Evolutionary conservation across 1,140 invertebrate species (phyloP).

Genomic region (Hydropsyche tenuis): DNA sequence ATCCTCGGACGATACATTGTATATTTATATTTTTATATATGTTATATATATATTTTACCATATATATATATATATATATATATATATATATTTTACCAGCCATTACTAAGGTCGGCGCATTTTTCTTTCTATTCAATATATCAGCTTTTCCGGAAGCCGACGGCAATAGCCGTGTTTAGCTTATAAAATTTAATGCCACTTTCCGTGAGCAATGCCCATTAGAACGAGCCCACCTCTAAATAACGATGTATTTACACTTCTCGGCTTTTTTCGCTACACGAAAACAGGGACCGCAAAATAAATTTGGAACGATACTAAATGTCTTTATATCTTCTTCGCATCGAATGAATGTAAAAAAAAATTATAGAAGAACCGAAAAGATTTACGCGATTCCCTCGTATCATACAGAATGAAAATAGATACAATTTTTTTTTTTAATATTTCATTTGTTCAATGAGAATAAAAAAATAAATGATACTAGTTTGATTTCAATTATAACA

Average conservation of each 20-base stretch:
- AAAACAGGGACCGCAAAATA: too few relatives aligned
- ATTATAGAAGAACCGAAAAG: too few relatives aligned
- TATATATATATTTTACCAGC: background rate
- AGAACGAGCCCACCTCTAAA: slow-evolving; percentile 37
- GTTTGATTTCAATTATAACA: too few relatives aligned
- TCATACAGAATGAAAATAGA: too few relatives aligned
- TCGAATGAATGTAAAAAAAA: too few relatives aligned
- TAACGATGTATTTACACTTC: slow-evolving; percentile 50
- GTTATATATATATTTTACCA: background rate
- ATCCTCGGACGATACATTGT: background rate
- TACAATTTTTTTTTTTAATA: too few relatives aligned
- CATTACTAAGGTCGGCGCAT: slow-evolving; percentile 6
- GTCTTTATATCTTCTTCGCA: too few relatives aligned
- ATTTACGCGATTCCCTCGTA: too few relatives aligned
- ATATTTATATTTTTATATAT: slow-evolving; percentile 1
- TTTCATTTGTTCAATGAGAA: too few relatives aligned
- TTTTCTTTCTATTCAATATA: slow-evolving; percentile 41
- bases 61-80: too few relatives aligned
- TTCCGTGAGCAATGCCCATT: slow-evolving; percentile 48
- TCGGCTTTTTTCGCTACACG: background rate
- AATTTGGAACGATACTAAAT: too few relatives aligned
- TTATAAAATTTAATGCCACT: slow-evolving; percentile 49
- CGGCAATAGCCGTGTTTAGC: slow-evolving; percentile 48
- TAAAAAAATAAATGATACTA: too few relatives aligned
- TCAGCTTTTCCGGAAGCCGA: slow-evolving; percentile 41